A percentile compares a stretch with the other conserved stretches of the same genome.
Conservation (phyloP, 2,888 invertebrate species). For the Gastracanthus pulcherrimus region DNA sequence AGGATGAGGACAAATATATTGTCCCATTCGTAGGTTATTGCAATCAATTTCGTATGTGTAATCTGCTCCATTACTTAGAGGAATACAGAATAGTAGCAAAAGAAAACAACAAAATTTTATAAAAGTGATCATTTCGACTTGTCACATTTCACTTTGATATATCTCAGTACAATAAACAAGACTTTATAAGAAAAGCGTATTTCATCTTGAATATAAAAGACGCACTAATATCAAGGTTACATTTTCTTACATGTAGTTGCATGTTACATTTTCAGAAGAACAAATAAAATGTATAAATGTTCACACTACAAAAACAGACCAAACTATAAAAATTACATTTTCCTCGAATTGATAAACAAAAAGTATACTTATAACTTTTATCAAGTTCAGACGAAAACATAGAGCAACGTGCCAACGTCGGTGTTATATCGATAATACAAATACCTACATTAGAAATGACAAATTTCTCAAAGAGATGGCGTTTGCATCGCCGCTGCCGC, state of each 20-base stretch:
- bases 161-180: constrained; percentile 35
- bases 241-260: background rate
- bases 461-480: constrained; percentile 17
- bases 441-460: background rate
- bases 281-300: background rate
- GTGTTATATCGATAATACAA: background rate
- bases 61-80: constrained; percentile 64
- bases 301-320: background rate
- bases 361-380: background rate
- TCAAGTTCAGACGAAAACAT: background rate
- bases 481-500: background rate
- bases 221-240: background rate
- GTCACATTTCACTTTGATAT: constrained; percentile 50
- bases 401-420: background rate
- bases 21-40: constrained; percentile 86
- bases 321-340: background rate
- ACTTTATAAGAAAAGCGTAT: background rate
- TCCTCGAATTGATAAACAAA: background rate
- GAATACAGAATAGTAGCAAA: constrained; percentile 62
- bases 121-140: constrained; percentile 46
- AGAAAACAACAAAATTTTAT: constrained; percentile 54
- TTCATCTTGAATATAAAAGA: background rate
- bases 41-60: constrained; percentile 81
- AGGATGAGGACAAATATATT: constrained; percentile 91
- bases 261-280: background rate